A percentile compares a stretch with the other conserved stretches of the same genome.
phyloP scores from a whole-genome alignment of 2,888 invertebrate genomes.

The Sipunculus nudus region DNA sequence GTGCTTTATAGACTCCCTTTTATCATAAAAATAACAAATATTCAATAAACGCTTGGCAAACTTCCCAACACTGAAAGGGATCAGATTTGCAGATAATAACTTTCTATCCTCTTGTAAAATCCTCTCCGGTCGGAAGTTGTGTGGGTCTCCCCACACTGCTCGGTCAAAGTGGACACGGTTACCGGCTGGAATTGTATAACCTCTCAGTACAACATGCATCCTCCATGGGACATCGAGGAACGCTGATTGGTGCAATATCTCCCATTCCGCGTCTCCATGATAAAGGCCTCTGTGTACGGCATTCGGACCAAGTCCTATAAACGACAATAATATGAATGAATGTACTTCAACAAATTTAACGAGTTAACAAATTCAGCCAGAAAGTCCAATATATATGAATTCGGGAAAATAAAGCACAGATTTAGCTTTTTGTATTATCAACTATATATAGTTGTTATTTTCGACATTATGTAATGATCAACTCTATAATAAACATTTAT shows the following conservation, averaged over 20 bases:
- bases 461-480: no score
- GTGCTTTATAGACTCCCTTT: no score
- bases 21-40: no score
- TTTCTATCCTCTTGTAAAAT: slow-evolving; percentile 9
- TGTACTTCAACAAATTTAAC: no score
- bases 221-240: slow-evolving; percentile 38
- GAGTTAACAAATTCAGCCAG: no score
- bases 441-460: no score
- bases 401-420: no score
- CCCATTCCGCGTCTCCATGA: slow-evolving; percentile 28
- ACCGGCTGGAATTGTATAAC: slow-evolving; percentile 13
- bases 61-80: slow-evolving; percentile 15
- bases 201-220: neutral
- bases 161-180: slow-evolving; percentile 8
- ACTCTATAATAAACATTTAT: no score
- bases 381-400: no score
- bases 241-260: slow-evolving; percentile 39
- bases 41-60: no score
- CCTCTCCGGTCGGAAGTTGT: slow-evolving; percentile 3
- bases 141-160: slow-evolving; percentile 7
- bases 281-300: slow-evolving; percentile 20
- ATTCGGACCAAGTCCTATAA: slow-evolving; percentile 11
- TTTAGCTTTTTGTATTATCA: no score
- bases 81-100: slow-evolving; percentile 5
- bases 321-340: no score